Base-by-base conservation (phyloP, 2,888 invertebrate genomes). In the Incurvaria masculella region DNA sequence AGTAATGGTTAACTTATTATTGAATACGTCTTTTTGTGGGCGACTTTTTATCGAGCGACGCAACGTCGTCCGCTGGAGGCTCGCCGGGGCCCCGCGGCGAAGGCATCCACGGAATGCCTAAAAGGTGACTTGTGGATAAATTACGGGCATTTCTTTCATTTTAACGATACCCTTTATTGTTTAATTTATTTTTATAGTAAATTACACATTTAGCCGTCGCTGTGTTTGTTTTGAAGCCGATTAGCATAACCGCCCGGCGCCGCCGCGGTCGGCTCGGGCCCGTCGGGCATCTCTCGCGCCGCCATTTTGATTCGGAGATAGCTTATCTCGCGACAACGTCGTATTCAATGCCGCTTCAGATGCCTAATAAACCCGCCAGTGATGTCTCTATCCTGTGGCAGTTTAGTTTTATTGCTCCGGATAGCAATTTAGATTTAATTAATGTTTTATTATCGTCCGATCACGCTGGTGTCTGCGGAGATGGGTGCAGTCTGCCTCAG, bases 51-150 rank as follows among this genome's bases (percentile, higher is more conserved):
- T 72, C 73, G 65, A 66, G 68, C 66, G 71, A 69, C 33, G 68
- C 68, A 73, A 69, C 73, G 11, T 72, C 74, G 70, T 72, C 68
- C 72, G 69, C 69, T 65, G 59, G 33, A 4, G 6, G 11, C 11
- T 3, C 23, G 23, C 23, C 23, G 33, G 59, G 67, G 59, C 72
- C 76, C 78, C 76, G 76, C 64, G 66, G 76, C 60, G 76, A 62
- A 60, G 75, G 75, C 68, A 78, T 75, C 72, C 67, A 65, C 66
- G 75, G 76, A 73, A 78, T 78, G 73, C 71, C 66, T 68, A 71
- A 75, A 74, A 78, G 78, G 78, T 78, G 78, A 76, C 75, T 76
- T 69, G 68, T 66, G 75, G 72, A 78, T 78, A 78, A 76, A 78
- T 78, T 76, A 78, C 76, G 65, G 62, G 69, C 72, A 75, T 78